These are phyloP conservation scores for Trematocara macrostoma DNA, from an alignment of 2,113 vertebrate genomes.

Conservation along the genomic window DNA sequence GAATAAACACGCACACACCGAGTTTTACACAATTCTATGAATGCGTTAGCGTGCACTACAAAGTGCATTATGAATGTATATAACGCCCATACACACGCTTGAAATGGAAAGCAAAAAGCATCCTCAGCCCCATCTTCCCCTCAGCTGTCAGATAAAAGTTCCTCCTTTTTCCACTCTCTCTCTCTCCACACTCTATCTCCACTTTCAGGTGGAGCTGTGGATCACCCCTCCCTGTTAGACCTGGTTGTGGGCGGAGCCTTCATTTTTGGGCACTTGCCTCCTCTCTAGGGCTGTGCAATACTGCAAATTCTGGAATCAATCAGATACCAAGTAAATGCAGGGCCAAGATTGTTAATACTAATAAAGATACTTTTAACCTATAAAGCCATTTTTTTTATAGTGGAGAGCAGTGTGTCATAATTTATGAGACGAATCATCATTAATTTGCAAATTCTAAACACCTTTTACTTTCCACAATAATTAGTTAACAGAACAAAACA, in stretches of 20 bases:
- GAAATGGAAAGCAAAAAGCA: not conserved
- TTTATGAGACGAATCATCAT: not conserved
- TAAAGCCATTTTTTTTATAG: not conserved
- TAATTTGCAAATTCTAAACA: not conserved
- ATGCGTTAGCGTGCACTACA: not conserved
- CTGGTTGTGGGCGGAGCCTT: not conserved
- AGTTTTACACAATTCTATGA: not conserved
- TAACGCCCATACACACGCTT: not conserved
- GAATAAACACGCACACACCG: not conserved
- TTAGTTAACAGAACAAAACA: not conserved
- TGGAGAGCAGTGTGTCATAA: not conserved
- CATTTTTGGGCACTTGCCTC: not conserved
- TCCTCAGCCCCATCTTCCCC: not conserved
- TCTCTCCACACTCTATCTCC: not conserved
- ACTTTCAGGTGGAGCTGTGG: not conserved
- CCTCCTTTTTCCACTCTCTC: not conserved
- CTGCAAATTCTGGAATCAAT: not conserved
- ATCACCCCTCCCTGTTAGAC: not conserved
- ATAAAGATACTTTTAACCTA: not conserved
- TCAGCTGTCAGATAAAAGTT: not conserved
- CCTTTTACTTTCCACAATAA: not conserved
- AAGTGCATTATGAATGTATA: not conserved
- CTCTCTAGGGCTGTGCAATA: not conserved
- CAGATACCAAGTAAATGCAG: not conserved
- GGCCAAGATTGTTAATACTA: not conserved